Conservation (phyloP, 1,140 invertebrate species). For the Halictus rubicundus region DNA sequence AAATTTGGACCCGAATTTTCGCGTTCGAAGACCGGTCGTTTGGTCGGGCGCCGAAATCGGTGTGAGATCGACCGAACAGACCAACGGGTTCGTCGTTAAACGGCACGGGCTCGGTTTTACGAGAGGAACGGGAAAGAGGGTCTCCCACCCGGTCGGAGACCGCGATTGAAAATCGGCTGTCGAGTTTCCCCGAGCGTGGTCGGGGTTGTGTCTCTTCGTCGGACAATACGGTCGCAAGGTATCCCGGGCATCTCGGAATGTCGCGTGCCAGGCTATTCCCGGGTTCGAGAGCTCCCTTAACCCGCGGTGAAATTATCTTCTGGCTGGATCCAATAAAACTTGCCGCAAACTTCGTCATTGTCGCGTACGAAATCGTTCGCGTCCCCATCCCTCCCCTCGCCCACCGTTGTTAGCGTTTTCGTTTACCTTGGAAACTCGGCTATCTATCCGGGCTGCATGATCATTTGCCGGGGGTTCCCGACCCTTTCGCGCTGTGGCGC, state of each 20-base stretch:
- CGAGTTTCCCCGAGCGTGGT: not conserved
- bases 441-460: not conserved
- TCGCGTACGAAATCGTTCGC: conserved; percentile 2
- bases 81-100: no score
- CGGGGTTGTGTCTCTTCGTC: not conserved
- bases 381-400: not conserved
- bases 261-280: not conserved
- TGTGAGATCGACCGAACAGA: no score
- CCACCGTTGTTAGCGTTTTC: conserved; percentile 7
- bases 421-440: not conserved
- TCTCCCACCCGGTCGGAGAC: no score
- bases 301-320: conserved; percentile 19
- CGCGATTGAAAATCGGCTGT: not conserved
- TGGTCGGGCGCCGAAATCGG: no score
- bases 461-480: no score
- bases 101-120: no score
- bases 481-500: no score
- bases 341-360: conserved; percentile 18
- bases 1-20: no score
- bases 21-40: no score
- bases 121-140: no score
- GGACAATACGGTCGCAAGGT: conserved; percentile 1
- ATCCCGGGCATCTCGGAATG: conserved; percentile 1
- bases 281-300: not conserved
- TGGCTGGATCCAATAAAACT: conserved; percentile 25